Base-by-base conservation (phyloP, 2,113 vertebrate species). In the Coptodon rendalli region DNA sequence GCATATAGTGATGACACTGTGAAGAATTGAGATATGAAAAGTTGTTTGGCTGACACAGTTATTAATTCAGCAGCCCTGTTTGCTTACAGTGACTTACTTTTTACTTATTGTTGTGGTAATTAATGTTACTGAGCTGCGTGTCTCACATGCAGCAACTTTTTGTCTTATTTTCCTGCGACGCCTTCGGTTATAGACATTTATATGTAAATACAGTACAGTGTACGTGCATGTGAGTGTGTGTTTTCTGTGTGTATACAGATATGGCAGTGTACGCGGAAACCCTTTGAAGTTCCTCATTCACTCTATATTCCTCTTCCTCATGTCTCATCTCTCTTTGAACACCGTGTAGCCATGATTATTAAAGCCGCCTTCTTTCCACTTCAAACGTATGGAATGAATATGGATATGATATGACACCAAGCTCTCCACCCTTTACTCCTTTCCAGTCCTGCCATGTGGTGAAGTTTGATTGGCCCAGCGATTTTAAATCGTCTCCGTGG, bases 241-340 rank as follows among this genome's bases (percentile, higher is more conserved):
- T 93, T 84, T 89, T 71, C 61, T 61, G 24, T 81, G 90, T 89
- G 83, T 89, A 73, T 83, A 80, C 73, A 68, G 81, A 87, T 90
- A 73, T 88, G 87, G 52, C 86, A 91, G 81, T 16, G 71, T 89
- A 86, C 6, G 36, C 84, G 38, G 40, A 81, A 87, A 80, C 17
- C 86, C 93, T 96, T 96, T 96, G 94, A 96, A 91, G 94, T 94
- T 93, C 85, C 89, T 95, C 93, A 93, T 94, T 94, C 90, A 94
- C 83, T 83, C 90, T 38, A 85, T 71, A 86, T 83, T 90, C 89
- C 86, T 89, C 89, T 94, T 93, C 86, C 89, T 81, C 87, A 87
- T 91, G 92, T 91, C 87, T 93, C 92, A 31, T 87, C 85, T 92
- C 88, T 92, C 94, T 95, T 95, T 96, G 94, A 95, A 95, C 92